Percentiles rank a stretch among this genome's conserved stretches.
These are phyloP conservation scores for Brienomyrus longianalis DNA, from an alignment of 2,113 vertebrate genomes.

Conservation along the genomic window DNA sequence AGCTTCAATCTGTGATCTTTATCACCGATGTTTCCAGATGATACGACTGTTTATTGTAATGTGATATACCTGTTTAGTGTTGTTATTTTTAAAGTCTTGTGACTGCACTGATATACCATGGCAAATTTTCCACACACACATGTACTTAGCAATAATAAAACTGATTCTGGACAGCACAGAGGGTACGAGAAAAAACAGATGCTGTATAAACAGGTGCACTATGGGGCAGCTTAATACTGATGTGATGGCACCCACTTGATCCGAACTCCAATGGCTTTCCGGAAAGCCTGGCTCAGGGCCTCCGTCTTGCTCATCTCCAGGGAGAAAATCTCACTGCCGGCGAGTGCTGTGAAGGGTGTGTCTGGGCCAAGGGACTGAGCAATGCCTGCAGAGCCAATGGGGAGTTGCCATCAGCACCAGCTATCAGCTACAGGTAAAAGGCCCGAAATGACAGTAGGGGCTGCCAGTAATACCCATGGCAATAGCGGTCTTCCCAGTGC, in stretches of 20 bases:
- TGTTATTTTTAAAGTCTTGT: neutral
- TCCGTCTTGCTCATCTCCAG: slow-evolving; percentile 93
- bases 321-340: slow-evolving; percentile 88
- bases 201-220: neutral
- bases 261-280: slow-evolving; percentile 83
- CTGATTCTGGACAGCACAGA: neutral
- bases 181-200: neutral
- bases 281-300: slow-evolving; percentile 82
- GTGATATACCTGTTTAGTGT: neutral
- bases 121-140: neutral
- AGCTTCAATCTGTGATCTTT: neutral
- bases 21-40: neutral
- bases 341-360: slow-evolving; percentile 83
- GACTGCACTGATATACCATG: neutral
- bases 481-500: slow-evolving; percentile 87
- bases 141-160: neutral
- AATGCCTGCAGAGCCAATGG: slow-evolving; percentile 60
- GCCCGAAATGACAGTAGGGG: neutral
- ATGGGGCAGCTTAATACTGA: neutral
- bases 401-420: neutral
- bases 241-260: slow-evolving; percentile 71
- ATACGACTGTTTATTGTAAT: neutral
- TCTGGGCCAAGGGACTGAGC: slow-evolving; percentile 79
- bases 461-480: slow-evolving; percentile 72
- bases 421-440: slow-evolving; percentile 3